Evolutionary conservation across 2,888 invertebrate genomes (phyloP).

Genomic region (Hanleya hanleyi): DNA sequence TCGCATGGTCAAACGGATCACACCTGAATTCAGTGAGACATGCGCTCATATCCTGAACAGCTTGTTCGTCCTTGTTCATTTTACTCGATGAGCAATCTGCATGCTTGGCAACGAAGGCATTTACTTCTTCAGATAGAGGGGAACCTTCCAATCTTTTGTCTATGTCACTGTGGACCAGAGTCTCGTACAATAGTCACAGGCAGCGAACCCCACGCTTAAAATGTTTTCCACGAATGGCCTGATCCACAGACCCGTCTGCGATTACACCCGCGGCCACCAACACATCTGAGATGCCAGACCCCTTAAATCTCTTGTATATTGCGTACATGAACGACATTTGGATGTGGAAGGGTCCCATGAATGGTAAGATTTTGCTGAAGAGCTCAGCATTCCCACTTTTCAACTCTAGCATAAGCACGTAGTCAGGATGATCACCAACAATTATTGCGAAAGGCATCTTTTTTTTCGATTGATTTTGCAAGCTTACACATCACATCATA

Average conservation of each 20-base stretch:
- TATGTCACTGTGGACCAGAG: background rate
- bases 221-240: background rate
- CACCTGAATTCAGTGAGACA: background rate
- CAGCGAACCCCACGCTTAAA: conserved; percentile 7
- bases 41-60: background rate
- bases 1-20: background rate
- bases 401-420: background rate
- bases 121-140: background rate
- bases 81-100: background rate
- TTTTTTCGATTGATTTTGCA: background rate
- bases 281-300: background rate
- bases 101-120: background rate
- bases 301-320: no score
- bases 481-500: background rate
- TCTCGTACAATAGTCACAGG: conserved; percentile 4
- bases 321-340: conserved; percentile 1
- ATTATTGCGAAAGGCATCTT: conserved; percentile 5
- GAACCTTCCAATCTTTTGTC: background rate
- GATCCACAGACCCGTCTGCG: conserved; percentile 7
- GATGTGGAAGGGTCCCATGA: conserved; percentile 9
- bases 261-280: background rate
- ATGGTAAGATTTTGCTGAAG: background rate
- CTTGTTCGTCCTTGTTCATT: background rate
- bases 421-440: conserved; percentile 1
- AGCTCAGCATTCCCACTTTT: background rate